Base-by-base conservation (phyloP, 2,113 vertebrate species). In the Lasiurus borealis region DNA sequence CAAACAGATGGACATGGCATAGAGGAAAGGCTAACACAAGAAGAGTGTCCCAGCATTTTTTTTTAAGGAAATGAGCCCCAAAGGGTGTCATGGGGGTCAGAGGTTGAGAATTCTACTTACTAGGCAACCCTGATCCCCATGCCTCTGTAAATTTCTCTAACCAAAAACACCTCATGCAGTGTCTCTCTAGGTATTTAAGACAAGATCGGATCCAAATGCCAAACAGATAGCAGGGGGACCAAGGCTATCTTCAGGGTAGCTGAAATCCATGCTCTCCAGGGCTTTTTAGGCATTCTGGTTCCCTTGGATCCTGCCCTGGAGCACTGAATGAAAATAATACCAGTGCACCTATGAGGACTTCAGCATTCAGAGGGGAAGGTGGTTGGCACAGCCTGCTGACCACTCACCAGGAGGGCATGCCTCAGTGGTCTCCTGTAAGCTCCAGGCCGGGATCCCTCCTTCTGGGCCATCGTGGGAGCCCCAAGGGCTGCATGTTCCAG, bases 391-490 rank as follows among this genome's bases (percentile, higher is more conserved):
- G 21, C 12, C 18, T 69, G 15, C 9, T 50, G 40, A 15, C 18
- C 0, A 0, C 13, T 8, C 31, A 2, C 21, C 3, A 0, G 6
- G 29, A n/a, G 16, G 14, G 36, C 54, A 14, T 0, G 11, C 5
- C 44, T 31, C 6, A 1, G 23, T 0, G n/a, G 14, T 4, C 34
- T 4, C 34, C 69, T n/a, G 62, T 0, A 36, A 52, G 23, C 8
- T 36, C 57, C 2, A 3, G 10, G 19, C 5, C 7, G 15, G 0
- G 3, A 27, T 10, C 2, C 36, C 19, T 40, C 57, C 64, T 88
- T 34, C 80, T 44, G 16, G 14, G 59, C 3, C 7, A 3, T 25
- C 40, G 2, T 0, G 3, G 40, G 44, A 75, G 21, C 16, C 52
- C 46, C 8, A n/a, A 57, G 16, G 23, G 21, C 16, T 19, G 14